These are phyloP conservation scores for Arion vulgaris DNA, from an alignment of 1,140 invertebrate genomes.

Conservation along the genomic window DNA sequence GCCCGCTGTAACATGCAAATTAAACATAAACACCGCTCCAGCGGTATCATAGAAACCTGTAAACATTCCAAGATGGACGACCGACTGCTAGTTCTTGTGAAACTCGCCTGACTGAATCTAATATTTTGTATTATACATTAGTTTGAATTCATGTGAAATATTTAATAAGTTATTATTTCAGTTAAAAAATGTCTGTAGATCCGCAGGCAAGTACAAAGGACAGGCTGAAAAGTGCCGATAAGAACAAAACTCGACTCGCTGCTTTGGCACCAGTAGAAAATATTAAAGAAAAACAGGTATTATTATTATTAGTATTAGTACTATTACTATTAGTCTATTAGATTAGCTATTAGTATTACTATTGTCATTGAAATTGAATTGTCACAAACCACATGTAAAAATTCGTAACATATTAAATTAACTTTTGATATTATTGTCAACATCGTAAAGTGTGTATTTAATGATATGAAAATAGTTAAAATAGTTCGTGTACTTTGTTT, in stretches of 20 bases:
- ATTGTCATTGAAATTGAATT: too few relatives aligned
- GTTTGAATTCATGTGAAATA: not conserved
- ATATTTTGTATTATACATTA: not conserved
- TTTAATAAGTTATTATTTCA: not conserved
- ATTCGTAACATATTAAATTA: too few relatives aligned
- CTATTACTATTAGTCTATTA: too few relatives aligned
- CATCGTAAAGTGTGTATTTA: too few relatives aligned
- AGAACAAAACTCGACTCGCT: constrained; percentile 61
- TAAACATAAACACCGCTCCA: constrained; percentile 23
- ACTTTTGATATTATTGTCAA: too few relatives aligned
- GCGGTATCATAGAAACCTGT: constrained; percentile 52
- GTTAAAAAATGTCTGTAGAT: constrained; percentile 39
- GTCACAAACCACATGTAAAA: too few relatives aligned
- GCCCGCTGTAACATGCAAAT: constrained; percentile 41
- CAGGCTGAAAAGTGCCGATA: constrained; percentile 47
- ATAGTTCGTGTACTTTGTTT: too few relatives aligned
- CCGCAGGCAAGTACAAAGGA: constrained; percentile 24
- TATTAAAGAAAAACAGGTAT: constrained; percentile 70
- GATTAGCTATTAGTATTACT: too few relatives aligned
- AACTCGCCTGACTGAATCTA: not conserved
- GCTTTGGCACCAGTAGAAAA: constrained; percentile 66
- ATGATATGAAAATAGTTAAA: too few relatives aligned
- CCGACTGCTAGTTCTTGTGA: not conserved
- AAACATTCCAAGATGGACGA: constrained; percentile 54
- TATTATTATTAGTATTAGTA: too few relatives aligned